Conservation (phyloP, 35 echinoderm and acorn worm species). For the Acanthaster planci region DNA sequence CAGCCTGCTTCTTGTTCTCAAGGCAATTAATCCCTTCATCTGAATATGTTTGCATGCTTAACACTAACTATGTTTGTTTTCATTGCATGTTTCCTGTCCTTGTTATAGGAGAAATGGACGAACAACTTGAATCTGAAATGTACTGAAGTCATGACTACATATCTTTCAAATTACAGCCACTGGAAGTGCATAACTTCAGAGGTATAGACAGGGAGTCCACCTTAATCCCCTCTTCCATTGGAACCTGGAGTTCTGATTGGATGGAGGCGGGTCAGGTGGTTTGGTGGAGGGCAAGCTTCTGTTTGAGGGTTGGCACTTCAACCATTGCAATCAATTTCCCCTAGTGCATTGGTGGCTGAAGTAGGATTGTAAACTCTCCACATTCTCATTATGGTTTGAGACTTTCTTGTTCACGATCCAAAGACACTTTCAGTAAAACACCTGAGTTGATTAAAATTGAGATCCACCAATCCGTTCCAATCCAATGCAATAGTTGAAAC, state of each 20-base stretch:
- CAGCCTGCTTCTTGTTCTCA: not conserved
- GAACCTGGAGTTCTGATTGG: no score
- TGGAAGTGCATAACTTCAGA: not conserved
- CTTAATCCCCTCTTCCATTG: no score
- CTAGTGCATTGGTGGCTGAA: no score
- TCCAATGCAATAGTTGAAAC: no score
- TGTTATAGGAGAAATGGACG: slow-evolving; percentile 11
- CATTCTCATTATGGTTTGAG: no score
- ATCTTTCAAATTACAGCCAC: not conserved
- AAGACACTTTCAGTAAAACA: no score
- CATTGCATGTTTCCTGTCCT: slow-evolving; percentile 15
- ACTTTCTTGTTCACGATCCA: no score
- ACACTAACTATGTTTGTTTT: slow-evolving; percentile 10
- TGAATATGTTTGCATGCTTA: not conserved
- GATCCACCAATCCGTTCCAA: no score
- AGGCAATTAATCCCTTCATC: not conserved
- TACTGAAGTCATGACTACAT: not conserved
- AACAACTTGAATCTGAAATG: not conserved
- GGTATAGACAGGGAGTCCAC: not conserved
- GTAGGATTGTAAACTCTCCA: no score
- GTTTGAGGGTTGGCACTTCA: not conserved
- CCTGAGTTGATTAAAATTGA: no score
- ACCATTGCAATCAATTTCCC: no score
- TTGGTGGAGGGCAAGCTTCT: not conserved
- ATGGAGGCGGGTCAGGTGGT: no score